Conservation (phyloP, 2,797 vertebrate genomes). For the Lacerta agilis region DNA sequence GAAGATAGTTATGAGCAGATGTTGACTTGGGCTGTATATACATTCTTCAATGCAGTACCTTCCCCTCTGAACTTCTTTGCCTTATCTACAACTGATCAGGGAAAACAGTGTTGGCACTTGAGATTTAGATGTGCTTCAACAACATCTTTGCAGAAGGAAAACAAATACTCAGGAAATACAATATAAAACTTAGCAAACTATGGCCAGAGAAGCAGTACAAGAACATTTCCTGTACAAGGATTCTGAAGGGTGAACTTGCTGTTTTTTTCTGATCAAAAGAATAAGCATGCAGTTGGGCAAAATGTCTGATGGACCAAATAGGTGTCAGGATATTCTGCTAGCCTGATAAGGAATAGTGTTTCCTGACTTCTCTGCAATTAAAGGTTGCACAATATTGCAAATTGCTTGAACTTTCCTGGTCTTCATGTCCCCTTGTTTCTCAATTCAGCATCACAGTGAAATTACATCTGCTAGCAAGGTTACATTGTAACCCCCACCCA, state of each 20-base stretch:
- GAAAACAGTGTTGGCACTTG: conserved; percentile 53
- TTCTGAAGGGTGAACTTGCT: background rate
- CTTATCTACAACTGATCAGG: conserved; percentile 57
- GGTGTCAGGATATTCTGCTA: background rate
- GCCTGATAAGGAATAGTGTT: conserved; percentile 34
- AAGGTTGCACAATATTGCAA: conserved; percentile 3
- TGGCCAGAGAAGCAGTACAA: conserved; percentile 39
- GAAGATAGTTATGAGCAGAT: conserved; percentile 69
- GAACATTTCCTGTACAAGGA: conserved; percentile 49
- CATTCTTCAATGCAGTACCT: conserved; percentile 53
- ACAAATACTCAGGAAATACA: conserved; percentile 45
- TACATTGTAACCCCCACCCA: conserved; percentile 28
- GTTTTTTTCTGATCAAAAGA: background rate
- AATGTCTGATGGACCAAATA: background rate
- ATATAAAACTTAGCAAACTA: conserved; percentile 51
- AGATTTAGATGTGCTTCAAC: conserved; percentile 63
- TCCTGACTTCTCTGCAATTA: conserved; percentile 2
- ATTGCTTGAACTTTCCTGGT: background rate
- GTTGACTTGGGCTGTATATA: conserved; percentile 63
- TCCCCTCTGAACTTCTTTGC: conserved; percentile 44
- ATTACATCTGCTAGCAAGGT: conserved; percentile 45
- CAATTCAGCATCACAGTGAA: conserved; percentile 34
- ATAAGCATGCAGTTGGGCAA: background rate
- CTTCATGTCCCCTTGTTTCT: conserved; percentile 45
- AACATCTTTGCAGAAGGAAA: conserved; percentile 47